Percentiles rank a stretch among this genome's conserved stretches.
These are phyloP conservation scores for Microtus richardsoni DNA, from an alignment of 2,113 vertebrate genomes.

Conservation along the genomic window DNA sequence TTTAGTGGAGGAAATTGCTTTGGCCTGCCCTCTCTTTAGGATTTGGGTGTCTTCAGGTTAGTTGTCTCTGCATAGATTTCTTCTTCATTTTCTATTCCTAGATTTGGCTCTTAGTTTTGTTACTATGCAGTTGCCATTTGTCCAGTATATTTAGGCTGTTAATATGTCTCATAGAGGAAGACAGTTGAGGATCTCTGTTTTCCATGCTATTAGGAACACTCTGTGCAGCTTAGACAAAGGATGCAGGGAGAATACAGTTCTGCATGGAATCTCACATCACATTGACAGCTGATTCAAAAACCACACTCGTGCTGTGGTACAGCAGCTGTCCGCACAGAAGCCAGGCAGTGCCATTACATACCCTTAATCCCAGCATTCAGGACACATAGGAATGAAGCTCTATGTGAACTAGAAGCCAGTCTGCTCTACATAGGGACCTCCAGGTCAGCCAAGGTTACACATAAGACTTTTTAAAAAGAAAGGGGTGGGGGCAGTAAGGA, in stretches of 20 bases:
- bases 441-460: background rate
- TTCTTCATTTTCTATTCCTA: background rate
- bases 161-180: background rate
- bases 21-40: rapidly evolving
- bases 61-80: rapidly evolving
- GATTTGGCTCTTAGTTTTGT: too few relatives aligned
- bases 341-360: background rate
- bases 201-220: rapidly evolving
- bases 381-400: background rate
- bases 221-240: rapidly evolving
- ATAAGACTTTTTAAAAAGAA: background rate
- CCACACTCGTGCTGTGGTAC: rapidly evolving
- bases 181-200: rapidly evolving
- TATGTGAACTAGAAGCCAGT: background rate
- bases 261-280: rapidly evolving
- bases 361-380: background rate
- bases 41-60: background rate
- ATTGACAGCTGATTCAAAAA: rapidly evolving
- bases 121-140: background rate
- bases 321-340: rapidly evolving
- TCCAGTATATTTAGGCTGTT: background rate
- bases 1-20: background rate
- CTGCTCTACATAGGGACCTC: background rate
- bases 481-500: too few relatives aligned
- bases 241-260: rapidly evolving